Base-by-base conservation (phyloP, 2,113 vertebrate genomes). In the Pardalotus punctatus region DNA sequence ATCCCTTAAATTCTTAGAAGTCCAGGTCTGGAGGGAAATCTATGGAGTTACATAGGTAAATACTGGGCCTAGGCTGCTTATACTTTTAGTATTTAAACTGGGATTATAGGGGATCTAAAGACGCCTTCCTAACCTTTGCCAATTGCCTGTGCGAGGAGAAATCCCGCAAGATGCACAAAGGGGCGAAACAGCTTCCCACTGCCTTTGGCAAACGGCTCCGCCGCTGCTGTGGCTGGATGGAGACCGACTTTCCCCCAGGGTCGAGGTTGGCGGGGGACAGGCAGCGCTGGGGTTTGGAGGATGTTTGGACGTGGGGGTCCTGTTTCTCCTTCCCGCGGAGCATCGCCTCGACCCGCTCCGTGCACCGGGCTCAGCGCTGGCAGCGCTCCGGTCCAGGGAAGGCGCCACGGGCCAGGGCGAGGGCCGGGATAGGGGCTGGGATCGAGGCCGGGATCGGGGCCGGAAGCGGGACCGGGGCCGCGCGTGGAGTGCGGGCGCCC, bases 31-130 rank as follows among this genome's bases (percentile, higher is more conserved):
- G 72, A 74, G 93, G 95, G 93, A 93, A 96, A 96, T 95, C 90
- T 94, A 86, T 64, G 90, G 90, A 64, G 95, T 91, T 96, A 93
- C 95, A 56, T 69, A 70, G 95, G 96, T 95, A 97, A 98, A 98
- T 96, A 97, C 89, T 88, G 92, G 81, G 90, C 94, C 83, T 81
- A 79, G 90, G 94, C 94, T 93, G 93, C 94, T 96, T 96, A 93
- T 96, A 94, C 94, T 96, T 96, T 97, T 97, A 97, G 96, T 97
- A 97, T 97, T 98, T 97, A 98, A 95, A 94, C 89, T 94, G 67
- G 97, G 97, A 97, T 98, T 97, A 97, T 33, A 31, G 43, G 19
- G 92, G 93, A 96, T 97, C 93, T 51, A 73, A 83, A 91, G 86
- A 88, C 86, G 96, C 77, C 45, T 89, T 56, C 71, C 96, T 97